Evolutionary conservation across 2,888 invertebrate species (phyloP).

Genomic region (Lithophane leautieri): DNA sequence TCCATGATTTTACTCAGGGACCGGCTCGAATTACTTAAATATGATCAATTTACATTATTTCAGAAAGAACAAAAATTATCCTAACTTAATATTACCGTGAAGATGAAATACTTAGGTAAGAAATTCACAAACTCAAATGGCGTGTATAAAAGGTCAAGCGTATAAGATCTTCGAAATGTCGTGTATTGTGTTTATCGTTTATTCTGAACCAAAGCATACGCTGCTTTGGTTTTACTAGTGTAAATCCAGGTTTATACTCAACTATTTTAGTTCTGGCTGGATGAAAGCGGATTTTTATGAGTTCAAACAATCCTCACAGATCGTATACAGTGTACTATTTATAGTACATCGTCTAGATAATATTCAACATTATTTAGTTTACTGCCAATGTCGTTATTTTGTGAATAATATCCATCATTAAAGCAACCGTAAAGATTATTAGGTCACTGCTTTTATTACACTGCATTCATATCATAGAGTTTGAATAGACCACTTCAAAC

Average conservation of each 20-base stretch:
- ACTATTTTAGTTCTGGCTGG: slow-evolving; percentile 28
- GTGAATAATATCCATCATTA: slow-evolving; percentile 34
- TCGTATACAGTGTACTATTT: slow-evolving; percentile 32
- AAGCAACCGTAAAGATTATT: slow-evolving; percentile 28
- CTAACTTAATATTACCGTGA: slow-evolving; percentile 4
- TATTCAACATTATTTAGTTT: slow-evolving; percentile 29
- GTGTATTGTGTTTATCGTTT: slow-evolving; percentile 1
- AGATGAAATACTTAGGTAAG: neutral
- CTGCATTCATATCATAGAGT: slow-evolving; percentile 3
- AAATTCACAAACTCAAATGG: slow-evolving; percentile 8
- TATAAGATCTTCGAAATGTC: neutral
- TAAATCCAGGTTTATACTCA: slow-evolving; percentile 38
- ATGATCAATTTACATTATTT: neutral
- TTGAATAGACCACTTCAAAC: neutral
- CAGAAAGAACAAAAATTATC: slow-evolving; percentile 4
- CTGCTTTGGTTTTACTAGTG: slow-evolving; percentile 27
- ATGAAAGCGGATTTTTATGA: slow-evolving; percentile 45
- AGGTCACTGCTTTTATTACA: slow-evolving; percentile 24
- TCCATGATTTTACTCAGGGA: neutral
- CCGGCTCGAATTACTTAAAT: slow-evolving; percentile 3
- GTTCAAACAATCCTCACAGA: slow-evolving; percentile 27
- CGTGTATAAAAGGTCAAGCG: neutral
- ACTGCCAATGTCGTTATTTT: slow-evolving; percentile 27
- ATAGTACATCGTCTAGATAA: slow-evolving; percentile 26
- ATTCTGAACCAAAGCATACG: slow-evolving; percentile 25